These are phyloP conservation scores for Drosophila kuntzei DNA, from an alignment of 2,888 invertebrate genomes.

Conservation along the genomic window DNA sequence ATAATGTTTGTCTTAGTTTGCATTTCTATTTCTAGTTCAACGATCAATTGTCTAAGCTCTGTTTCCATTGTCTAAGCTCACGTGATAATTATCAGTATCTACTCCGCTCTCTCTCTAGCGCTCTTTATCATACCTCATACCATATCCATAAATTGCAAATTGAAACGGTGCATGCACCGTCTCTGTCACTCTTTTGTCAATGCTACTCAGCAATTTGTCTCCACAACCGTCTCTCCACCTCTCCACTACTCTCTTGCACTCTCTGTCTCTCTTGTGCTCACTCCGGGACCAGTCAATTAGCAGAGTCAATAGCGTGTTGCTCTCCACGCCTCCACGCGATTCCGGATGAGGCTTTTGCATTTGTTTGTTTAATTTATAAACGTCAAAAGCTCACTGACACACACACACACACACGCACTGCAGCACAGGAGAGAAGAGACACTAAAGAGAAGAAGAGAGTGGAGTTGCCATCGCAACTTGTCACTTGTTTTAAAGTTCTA, in stretches of 20 bases:
- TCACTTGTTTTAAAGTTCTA: slow-evolving; percentile 49
- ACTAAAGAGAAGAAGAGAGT: slow-evolving; percentile 2
- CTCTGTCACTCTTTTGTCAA: slow-evolving; percentile 5
- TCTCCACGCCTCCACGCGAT: slow-evolving; percentile 10
- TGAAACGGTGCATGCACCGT: slow-evolving; percentile 18
- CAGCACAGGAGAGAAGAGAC: neutral
- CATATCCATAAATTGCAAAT: slow-evolving; percentile 31
- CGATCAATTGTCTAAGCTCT: slow-evolving; percentile 13
- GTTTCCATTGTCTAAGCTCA: slow-evolving; percentile 14
- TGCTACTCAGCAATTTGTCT: slow-evolving; percentile 28
- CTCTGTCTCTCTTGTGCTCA: slow-evolving; percentile 12
- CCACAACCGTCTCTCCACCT: slow-evolving; percentile 3
- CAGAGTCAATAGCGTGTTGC: slow-evolving; percentile 70
- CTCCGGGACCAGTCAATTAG: slow-evolving; percentile 66
- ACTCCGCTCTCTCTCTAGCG: neutral
- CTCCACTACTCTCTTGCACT: neutral
- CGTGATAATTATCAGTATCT: slow-evolving; percentile 11
- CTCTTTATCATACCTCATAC: neutral
- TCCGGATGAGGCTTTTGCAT: slow-evolving; percentile 38
- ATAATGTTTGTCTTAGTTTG: neutral
- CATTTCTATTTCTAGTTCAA: neutral
- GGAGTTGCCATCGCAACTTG: slow-evolving; percentile 26
- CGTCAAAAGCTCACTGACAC: slow-evolving; percentile 54
- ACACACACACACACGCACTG: slow-evolving; percentile 21
- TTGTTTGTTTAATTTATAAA: slow-evolving; percentile 74